These are phyloP conservation scores for Battus philenor DNA, from an alignment of 1,140 invertebrate species.

Conservation along the genomic window DNA sequence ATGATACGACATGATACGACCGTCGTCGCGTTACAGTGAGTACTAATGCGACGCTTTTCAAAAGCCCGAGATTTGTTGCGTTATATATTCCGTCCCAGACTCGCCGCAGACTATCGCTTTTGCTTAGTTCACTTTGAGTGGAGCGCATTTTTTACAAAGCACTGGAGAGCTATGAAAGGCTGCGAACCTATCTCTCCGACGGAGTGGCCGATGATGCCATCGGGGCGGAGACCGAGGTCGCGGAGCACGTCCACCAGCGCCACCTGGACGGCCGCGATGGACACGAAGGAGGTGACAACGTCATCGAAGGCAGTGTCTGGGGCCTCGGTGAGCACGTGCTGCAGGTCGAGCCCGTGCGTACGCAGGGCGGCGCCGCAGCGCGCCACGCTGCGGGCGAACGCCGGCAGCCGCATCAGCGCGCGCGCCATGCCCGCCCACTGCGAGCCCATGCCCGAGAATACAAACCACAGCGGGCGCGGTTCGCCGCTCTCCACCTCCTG, in stretches of 20 bases:
- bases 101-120: no score
- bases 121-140: no score
- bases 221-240: conserved; percentile 86
- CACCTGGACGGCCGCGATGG: conserved; percentile 96
- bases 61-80: no score
- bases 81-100: no score
- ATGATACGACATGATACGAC: no score
- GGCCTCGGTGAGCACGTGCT: conserved; percentile 86
- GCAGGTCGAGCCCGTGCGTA: conserved; percentile 87
- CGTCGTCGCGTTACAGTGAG: no score
- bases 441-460: conserved; percentile 97
- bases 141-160: no score
- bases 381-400: conserved; percentile 87
- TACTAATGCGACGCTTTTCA: no score
- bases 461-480: conserved; percentile 91
- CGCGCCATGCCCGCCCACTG: conserved; percentile 97
- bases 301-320: conserved; percentile 87
- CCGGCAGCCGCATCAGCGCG: conserved; percentile 86
- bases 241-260: conserved; percentile 92
- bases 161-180: no score
- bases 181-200: conserved; percentile 91
- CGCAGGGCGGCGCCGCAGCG: conserved; percentile 85
- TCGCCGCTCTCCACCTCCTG: conserved; percentile 63
- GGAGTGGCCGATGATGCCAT: conserved; percentile 97
- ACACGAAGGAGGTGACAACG: conserved; percentile 92